A percentile compares a stretch with the other conserved stretches of the same genome.
Conservation (phyloP, 2,888 invertebrate genomes). For the Blastobasis lacticolella region DNA sequence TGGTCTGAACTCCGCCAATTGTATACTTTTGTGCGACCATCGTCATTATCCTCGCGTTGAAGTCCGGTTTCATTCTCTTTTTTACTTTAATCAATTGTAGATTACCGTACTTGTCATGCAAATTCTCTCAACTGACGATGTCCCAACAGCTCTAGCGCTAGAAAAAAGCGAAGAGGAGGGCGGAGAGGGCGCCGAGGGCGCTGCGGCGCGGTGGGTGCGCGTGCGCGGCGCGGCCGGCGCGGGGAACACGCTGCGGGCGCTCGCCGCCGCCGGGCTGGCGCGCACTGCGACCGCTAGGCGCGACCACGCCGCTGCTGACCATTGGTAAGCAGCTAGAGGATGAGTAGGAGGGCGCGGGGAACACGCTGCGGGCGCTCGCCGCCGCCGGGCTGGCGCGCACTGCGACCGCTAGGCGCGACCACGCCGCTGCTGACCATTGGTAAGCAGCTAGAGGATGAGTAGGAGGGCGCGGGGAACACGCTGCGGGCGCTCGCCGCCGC, state of each 20-base stretch:
- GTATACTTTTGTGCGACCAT: too few relatives aligned
- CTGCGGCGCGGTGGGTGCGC: slow-evolving; percentile 47
- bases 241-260: slow-evolving; percentile 48
- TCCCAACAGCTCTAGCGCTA: slow-evolving; percentile 37
- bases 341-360: neutral
- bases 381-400: neutral
- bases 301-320: slow-evolving; percentile 46
- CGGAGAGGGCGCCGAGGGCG: slow-evolving; percentile 18
- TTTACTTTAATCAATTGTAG: too few relatives aligned
- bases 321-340: slow-evolving; percentile 36
- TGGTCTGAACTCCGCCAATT: too few relatives aligned
- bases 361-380: neutral
- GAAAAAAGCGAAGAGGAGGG: slow-evolving; percentile 34
- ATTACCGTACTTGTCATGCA: neutral
- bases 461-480: slow-evolving; percentile 39
- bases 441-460: slow-evolving; percentile 11
- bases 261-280: slow-evolving; percentile 57
- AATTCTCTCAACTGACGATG: too few relatives aligned
- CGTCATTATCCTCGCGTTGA: too few relatives aligned
- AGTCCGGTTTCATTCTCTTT: too few relatives aligned
- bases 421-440: slow-evolving; percentile 24
- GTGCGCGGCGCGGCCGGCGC: slow-evolving; percentile 37
- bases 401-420: neutral
- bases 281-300: slow-evolving; percentile 14
- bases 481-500: slow-evolving; percentile 55